Evolutionary conservation across 2,113 vertebrate genomes (phyloP).

Genomic region (Rhineura floridana): DNA sequence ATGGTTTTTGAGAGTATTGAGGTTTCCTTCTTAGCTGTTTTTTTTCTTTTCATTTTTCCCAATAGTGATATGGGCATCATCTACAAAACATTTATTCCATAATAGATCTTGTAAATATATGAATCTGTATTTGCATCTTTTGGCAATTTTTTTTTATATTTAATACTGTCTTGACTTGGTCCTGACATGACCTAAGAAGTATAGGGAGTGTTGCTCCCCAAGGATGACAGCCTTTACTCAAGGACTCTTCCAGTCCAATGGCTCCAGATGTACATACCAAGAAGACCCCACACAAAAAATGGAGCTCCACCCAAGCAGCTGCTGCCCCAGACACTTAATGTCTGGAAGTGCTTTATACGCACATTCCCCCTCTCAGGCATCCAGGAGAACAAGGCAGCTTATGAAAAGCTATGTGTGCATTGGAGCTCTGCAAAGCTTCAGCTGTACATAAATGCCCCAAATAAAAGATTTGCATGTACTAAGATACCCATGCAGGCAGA

Average conservation of each 20-base stretch:
- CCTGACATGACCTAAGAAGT: neutral
- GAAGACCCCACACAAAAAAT: neutral
- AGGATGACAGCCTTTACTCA: neutral
- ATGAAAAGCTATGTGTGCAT: neutral
- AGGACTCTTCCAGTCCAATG: neutral
- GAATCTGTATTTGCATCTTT: neutral
- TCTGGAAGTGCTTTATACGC: neutral
- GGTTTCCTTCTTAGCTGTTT: slow-evolving; percentile 15
- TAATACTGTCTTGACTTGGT: neutral
- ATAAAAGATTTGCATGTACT: neutral
- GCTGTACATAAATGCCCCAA: neutral
- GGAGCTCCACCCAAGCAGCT: neutral
- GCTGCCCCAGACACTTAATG: neutral
- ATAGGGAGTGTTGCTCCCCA: neutral
- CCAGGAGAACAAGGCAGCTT: neutral
- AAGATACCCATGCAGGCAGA: neutral
- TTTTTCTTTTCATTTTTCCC: neutral
- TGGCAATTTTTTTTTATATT: neutral
- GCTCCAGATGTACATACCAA: neutral
- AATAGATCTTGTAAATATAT: neutral
- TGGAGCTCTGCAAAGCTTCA: neutral
- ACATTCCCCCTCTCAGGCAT: neutral
- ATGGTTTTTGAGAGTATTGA: slow-evolving; percentile 8
- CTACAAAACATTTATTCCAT: neutral
- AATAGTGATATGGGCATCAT: neutral